Evolutionary conservation across 2,888 invertebrate species (phyloP).

Genomic region (Petrolisthes manimaculis): DNA sequence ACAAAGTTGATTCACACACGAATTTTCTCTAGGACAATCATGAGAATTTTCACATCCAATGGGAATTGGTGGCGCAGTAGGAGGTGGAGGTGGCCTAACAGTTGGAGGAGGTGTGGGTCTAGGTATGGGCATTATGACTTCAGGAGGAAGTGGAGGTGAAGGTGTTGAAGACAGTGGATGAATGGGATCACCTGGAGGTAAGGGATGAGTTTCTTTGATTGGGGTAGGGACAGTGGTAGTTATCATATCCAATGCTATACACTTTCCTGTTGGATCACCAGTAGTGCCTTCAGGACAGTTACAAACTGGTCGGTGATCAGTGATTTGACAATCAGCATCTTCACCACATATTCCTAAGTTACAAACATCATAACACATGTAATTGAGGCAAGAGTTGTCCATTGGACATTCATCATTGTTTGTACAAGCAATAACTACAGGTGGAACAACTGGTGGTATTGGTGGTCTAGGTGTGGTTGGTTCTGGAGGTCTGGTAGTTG

Average conservation of each 20-base stretch:
- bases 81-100: slow-evolving; percentile 43
- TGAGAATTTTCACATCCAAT: slow-evolving; percentile 67
- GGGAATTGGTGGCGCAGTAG: slow-evolving; percentile 47
- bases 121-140: background rate
- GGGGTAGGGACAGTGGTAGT: slow-evolving; percentile 55
- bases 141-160: slow-evolving; percentile 29
- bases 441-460: slow-evolving; percentile 46
- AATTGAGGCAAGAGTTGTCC: slow-evolving; percentile 83
- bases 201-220: slow-evolving; percentile 24
- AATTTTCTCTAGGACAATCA: slow-evolving; percentile 68
- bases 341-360: slow-evolving; percentile 73
- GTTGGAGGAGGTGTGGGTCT: slow-evolving; percentile 30
- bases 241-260: slow-evolving; percentile 55
- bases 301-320: slow-evolving; percentile 86
- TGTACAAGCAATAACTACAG: slow-evolving; percentile 73
- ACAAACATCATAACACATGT: slow-evolving; percentile 86
- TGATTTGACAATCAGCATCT: slow-evolving; percentile 78
- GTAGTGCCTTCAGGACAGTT: slow-evolving; percentile 82
- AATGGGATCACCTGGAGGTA: slow-evolving; percentile 26
- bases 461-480: slow-evolving; percentile 16
- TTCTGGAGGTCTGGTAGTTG: slow-evolving; percentile 40
- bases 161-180: slow-evolving; percentile 33
- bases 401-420: slow-evolving; percentile 84
- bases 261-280: slow-evolving; percentile 72
- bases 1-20: slow-evolving; percentile 66